Base-by-base conservation (phyloP, 2,888 invertebrate species). In the Cataglyphis albicans region DNA sequence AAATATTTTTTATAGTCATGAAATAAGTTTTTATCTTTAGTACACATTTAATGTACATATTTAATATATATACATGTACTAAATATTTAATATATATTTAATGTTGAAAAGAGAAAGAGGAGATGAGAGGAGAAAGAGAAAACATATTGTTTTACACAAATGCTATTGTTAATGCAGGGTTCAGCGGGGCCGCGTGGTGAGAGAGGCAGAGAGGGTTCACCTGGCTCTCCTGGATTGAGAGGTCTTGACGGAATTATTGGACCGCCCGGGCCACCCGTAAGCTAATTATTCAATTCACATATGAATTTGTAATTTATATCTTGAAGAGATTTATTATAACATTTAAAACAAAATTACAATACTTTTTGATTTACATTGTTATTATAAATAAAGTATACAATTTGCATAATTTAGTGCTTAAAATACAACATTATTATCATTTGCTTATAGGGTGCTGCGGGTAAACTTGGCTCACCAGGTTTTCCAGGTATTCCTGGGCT, bases 381-480 rank as follows among this genome's bases (percentile, higher is more conserved):
- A 74, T 38, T 48, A 0, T 68, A 38, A 72, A 57, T 0, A n/a
- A 48, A 52, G n/a, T 74, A 25, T 55, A 81, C 70, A 72, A 52
- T 65, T 32, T 55, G 6, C 6, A 52, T 2, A 65, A 52, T 73
- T 52, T 64, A 57, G 3, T 64, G n/a, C 5, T 64, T 72, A 64
- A 29, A 64, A 25, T 3, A 21, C 21, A 75, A 67, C 18, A 32
- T 67, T 41, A 25, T 64, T 64, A 55, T 76, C 5, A 3, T 38
- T 94, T 93, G 18, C n/a, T 3, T 52, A 3, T 87, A 97, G 96
- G 98, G 98, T 55, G 96, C 97, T 41, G 95, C 97, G 73, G 98
- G 98, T 1, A 98, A 98, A 95, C 95, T 97, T 29, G 98, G 98
- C 3, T 95, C 98, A 21, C 98, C 98, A 35, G 98, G 98, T 2